Evolutionary conservation across 2,888 invertebrate genomes (phyloP), one percentile per base, ranked within the genome.

Genomic region (Leptopilina syphax): DNA sequence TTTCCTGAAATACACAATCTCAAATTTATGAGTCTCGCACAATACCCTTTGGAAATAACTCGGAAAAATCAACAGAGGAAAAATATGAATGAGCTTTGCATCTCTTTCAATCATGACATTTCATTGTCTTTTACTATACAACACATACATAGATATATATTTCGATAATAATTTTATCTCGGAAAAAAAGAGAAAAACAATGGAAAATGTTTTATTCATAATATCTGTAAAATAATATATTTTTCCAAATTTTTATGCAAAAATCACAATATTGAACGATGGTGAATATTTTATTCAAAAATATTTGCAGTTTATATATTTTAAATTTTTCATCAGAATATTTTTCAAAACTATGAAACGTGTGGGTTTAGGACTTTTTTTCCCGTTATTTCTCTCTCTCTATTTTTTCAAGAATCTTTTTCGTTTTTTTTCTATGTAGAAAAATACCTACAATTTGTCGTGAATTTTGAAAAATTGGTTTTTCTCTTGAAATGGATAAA

Each of bases 1-100:
- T 73, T 57, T 34, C 73, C 57, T 73, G 73, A 73, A 73, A 73
- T 73, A 73, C 57, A 9, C 34, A 73, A 73, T 54, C 54, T 73
- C n/a, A 73, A 73, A 73, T 73, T 73, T 73, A 73, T 34, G 73
- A 57, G 54, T 27, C 54, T 57, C 34, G 13, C 70, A 54, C 27
- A 70, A 27, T 24, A 57, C 27, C 34, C 73, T 50, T 50, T 34
- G 54, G 12, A 34, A 41, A 73, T 73, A 73, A 27, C 12, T 34
- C 54, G 13, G 57, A 34, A 73, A 73, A 73, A 57, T 73, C 54
- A 54, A 34, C 27, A 73, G 27, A 24, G n/a, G n/a, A 12, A 50
- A 70, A 57, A 73, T 73, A 73, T 73, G 34, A 13, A 73, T 73
- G 27, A 73, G n/a, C 54, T 34, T 73, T 73, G 34, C 27, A 47